Conservation (phyloP, 2,797 vertebrate genomes). For the Brotula barbata region DNA sequence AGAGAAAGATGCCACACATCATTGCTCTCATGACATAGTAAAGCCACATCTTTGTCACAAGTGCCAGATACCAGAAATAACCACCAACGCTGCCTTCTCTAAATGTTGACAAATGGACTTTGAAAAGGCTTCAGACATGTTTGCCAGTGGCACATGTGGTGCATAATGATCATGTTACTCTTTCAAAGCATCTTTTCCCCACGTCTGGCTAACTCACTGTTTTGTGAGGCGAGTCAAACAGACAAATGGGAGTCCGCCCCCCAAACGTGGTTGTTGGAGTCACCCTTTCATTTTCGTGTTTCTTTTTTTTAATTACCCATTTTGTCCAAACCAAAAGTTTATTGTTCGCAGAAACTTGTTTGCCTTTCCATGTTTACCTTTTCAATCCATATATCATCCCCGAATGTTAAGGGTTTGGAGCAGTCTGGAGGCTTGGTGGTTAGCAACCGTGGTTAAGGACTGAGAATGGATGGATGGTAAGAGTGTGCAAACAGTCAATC, state of each 20-base stretch:
- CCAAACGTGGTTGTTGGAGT: constrained; percentile 44
- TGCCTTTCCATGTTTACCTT: constrained; percentile 51
- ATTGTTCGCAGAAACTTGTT: constrained; percentile 30
- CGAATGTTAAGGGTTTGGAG: no score
- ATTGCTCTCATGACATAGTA: no score
- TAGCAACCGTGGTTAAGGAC: no score
- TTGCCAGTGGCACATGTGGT: constrained; percentile 40
- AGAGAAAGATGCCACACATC: constrained; percentile 30
- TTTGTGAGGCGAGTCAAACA: constrained; percentile 32
- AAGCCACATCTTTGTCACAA: constrained; percentile 51
- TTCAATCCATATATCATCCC: no score
- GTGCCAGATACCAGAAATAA: constrained; percentile 51
- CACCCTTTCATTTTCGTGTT: constrained; percentile 54
- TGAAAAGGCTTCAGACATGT: constrained; percentile 33
- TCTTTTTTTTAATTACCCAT: constrained; percentile 39
- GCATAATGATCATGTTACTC: constrained; percentile 31
- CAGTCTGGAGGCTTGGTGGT: no score
- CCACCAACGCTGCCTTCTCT: constrained; percentile 27
- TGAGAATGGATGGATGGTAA: no score
- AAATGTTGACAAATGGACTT: constrained; percentile 35
- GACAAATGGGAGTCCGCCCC: constrained; percentile 16
- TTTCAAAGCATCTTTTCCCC: constrained; percentile 48
- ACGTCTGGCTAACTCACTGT: constrained; percentile 43
- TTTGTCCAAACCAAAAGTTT: constrained; percentile 50
- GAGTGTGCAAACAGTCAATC: no score